Percentiles rank a stretch among this genome's conserved stretches.
phyloP scores from a whole-genome alignment of 2,888 invertebrate genomes.

The Apodemia zela region DNA sequence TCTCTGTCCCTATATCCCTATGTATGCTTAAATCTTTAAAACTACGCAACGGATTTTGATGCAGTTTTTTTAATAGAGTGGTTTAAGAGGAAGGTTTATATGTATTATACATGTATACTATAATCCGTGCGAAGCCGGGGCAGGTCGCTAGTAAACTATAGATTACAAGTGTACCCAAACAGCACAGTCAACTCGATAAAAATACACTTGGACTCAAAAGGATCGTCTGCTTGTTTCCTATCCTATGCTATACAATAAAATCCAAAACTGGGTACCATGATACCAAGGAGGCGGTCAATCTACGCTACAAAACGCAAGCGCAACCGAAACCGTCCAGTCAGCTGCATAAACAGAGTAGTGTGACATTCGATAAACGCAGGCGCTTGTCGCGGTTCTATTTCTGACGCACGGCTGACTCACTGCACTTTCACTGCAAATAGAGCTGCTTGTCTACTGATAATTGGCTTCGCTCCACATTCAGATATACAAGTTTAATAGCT shows the following conservation, averaged over 20 bases:
- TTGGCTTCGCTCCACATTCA: slow-evolving; percentile 47
- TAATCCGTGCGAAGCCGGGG: no score
- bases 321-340: neutral
- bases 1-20: no score
- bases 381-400: slow-evolving; percentile 47
- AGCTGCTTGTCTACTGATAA: slow-evolving; percentile 51
- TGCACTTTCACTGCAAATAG: slow-evolving; percentile 69
- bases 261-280: neutral
- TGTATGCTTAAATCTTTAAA: no score
- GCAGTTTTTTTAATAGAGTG: no score
- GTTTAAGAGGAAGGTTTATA: no score
- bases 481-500: neutral
- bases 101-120: no score
- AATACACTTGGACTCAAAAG: neutral
- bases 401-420: slow-evolving; percentile 57
- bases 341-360: slow-evolving; percentile 10
- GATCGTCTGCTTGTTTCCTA: neutral
- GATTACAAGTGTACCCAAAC: no score
- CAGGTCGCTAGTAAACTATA: no score
- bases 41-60: no score
- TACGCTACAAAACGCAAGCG: neutral
- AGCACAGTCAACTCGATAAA: no score
- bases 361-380: slow-evolving; percentile 20
- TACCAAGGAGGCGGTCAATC: neutral
- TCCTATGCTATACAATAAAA: neutral